Percentiles rank a stretch among this genome's conserved stretches.
phyloP scores from a whole-genome alignment of 1,140 invertebrate genomes.

The Drusus annulatus region DNA sequence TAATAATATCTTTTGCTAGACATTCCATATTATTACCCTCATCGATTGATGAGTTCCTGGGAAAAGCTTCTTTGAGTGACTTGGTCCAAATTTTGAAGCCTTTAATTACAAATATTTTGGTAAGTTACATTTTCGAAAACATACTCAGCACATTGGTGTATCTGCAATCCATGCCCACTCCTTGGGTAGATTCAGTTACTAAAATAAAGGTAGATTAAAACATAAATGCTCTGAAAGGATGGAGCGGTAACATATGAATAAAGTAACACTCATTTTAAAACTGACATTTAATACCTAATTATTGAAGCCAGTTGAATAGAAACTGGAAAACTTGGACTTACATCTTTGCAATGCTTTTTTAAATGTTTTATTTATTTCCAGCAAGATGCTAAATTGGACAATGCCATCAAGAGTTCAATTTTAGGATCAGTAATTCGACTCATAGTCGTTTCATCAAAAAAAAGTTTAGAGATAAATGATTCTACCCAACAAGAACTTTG shows the following conservation, averaged over 20 bases:
- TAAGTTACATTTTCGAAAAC: constrained; percentile 58
- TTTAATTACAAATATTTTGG: constrained; percentile 61
- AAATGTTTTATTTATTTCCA: no score
- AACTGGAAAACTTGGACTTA: no score
- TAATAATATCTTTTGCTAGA: constrained; percentile 62
- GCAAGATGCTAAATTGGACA: constrained; percentile 61
- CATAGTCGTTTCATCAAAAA: constrained; percentile 68
- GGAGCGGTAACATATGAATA: no score
- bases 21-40: constrained; percentile 66
- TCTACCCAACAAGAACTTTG: constrained; percentile 71
- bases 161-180: no score
- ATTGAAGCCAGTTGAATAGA: no score
- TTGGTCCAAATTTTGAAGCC: constrained; percentile 62
- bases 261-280: no score
- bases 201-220: no score
- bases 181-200: no score
- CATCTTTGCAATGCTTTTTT: no score
- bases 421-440: constrained; percentile 70
- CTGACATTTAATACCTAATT: no score
- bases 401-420: constrained; percentile 67
- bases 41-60: constrained; percentile 61
- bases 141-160: neutral
- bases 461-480: constrained; percentile 71
- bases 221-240: no score
- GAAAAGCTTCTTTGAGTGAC: constrained; percentile 61